Evolutionary conservation across 2,797 vertebrate species (phyloP).

Genomic region (Tokudaia tokunoshimensis): DNA sequence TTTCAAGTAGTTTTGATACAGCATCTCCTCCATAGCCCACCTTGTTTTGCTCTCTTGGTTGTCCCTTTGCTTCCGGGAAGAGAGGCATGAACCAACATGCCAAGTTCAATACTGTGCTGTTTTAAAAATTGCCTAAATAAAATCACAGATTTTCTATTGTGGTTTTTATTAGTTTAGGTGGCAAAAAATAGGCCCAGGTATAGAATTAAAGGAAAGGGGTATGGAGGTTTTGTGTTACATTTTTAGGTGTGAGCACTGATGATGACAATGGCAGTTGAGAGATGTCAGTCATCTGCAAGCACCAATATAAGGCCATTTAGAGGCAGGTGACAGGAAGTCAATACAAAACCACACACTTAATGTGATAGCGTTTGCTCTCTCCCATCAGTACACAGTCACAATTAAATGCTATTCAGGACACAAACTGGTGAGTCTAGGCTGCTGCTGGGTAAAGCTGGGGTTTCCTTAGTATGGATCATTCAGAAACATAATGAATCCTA

Average conservation of each 20-base stretch:
- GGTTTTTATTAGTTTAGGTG: conserved; percentile 1
- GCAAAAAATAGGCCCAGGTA: neutral
- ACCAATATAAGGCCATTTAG: neutral
- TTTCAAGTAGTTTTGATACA: neutral
- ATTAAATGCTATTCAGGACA: neutral
- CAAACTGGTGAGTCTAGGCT: neutral
- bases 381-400: neutral
- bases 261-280: neutral
- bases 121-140: neutral
- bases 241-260: neutral
- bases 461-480: neutral
- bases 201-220: neutral
- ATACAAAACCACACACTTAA: conserved; percentile 30
- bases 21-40: neutral
- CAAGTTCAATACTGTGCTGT: neutral
- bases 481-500: neutral
- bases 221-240: neutral
- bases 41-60: neutral
- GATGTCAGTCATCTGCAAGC: neutral
- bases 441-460: neutral
- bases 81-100: no score
- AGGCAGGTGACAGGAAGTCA: conserved; percentile 48
- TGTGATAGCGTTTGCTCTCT: neutral
- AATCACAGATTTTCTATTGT: neutral
- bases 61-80: neutral